Evolutionary conservation across 2,113 vertebrate genomes (phyloP), one percentile per base, ranked within the genome.

Genomic region (Bambusicola thoracicus): DNA sequence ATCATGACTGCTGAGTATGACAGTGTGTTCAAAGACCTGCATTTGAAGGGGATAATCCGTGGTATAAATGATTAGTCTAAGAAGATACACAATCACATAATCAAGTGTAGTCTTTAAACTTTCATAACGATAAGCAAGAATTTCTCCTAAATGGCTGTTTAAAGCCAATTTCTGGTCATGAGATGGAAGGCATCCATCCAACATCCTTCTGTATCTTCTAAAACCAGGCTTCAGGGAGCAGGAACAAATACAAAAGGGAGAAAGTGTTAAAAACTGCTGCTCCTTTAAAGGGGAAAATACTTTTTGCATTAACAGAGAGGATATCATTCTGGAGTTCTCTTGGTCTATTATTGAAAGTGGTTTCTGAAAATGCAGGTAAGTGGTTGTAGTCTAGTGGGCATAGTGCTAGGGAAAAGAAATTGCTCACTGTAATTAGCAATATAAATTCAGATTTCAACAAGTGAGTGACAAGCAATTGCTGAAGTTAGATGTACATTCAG

Each of bases 391-490:
- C 59, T 22, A 67, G 63, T 93, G 76, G 63, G 87, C 79, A 87
- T 32, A 68, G 76, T 40, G 29, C 41, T 89, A 80, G 32, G 51
- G 30, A 91, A 75, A 73, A 72, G 62, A 89, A 88, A 94, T 77
- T 29, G 27, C 59, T 91, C 16, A 2, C 34, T 81, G 75, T 87
- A 95, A 96, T 95, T 95, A 95, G 94, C 79, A 91, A 93, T 91
- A 93, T 93, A 94, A 94, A 96, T 92, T 85, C 89, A 91, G 68
- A 96, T 95, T 95, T 85, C 96, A 96, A 94, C 91, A 95, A 51
- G 87, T 89, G 51, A 92, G 43, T 87, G 93, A 77, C 78, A 96
- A 87, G 72, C 41, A 89, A 63, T 68, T 87, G 85, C 51, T 78
- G 55, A 80, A 89, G 79, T 58, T 91, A 59, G 59, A 74, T 67